Evolutionary conservation across 2,797 vertebrate genomes (phyloP).

Genomic region (Menidia menidia): DNA sequence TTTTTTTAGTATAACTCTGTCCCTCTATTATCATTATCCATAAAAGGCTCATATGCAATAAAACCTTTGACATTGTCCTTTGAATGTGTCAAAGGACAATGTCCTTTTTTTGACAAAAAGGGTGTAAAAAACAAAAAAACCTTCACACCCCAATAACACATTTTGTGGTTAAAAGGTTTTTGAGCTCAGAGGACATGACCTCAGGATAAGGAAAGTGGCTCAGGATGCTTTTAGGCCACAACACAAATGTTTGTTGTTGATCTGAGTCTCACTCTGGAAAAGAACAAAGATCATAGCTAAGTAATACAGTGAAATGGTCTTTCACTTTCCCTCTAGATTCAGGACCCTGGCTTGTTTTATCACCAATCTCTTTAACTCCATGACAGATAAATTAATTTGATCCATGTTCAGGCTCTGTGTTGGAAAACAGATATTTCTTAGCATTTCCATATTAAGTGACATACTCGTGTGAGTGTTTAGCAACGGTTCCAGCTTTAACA

Average conservation of each 20-base stretch:
- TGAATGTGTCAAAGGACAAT: conserved; percentile 1
- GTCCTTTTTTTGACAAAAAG: not conserved
- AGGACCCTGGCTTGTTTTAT: too few species aligned
- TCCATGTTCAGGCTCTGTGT: too few species aligned
- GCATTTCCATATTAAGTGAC: too few species aligned
- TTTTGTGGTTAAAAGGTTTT: conserved; percentile 58
- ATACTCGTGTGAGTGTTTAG: too few species aligned
- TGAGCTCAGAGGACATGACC: conserved; percentile 26
- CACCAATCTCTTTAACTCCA: too few species aligned
- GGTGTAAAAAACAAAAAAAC: conserved; percentile 61
- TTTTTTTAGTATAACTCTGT: conserved; percentile 10
- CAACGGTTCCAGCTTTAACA: not conserved
- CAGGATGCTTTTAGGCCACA: conserved; percentile 40
- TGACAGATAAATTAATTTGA: too few species aligned
- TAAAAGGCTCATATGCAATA: conserved; percentile 51
- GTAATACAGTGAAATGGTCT: too few species aligned
- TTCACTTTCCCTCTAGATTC: too few species aligned
- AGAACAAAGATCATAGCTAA: not conserved
- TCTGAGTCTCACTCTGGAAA: conserved; percentile 8
- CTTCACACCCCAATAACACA: conserved; percentile 64
- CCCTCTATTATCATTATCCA: conserved; percentile 67
- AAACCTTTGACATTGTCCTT: conserved; percentile 52
- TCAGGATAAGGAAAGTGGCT: conserved; percentile 19
- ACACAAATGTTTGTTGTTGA: conserved; percentile 14
- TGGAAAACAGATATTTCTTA: too few species aligned